phyloP scores from a whole-genome alignment of 2,113 vertebrate species.

The Pachycephala philippinensis region DNA sequence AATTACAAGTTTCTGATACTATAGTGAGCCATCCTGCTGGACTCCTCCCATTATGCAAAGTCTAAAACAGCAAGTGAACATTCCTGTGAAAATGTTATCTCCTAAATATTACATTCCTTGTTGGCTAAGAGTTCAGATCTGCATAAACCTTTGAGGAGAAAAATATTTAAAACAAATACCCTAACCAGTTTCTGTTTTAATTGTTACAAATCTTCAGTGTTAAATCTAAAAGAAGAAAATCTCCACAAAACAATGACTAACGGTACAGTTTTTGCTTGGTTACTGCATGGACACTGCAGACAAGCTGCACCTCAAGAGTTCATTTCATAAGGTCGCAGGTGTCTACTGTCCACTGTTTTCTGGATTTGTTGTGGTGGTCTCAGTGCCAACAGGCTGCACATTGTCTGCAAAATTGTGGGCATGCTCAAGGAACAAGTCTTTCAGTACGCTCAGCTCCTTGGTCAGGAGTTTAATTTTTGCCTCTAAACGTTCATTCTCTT shows the following conservation, averaged over 20 bases:
- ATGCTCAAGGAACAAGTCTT: constrained; percentile 98
- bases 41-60: background rate
- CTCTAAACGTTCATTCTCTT: constrained; percentile 97
- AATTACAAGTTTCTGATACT: background rate
- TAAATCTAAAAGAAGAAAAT: constrained; percentile 50
- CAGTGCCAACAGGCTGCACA: constrained; percentile 79
- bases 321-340: background rate
- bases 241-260: background rate
- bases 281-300: background rate
- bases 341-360: constrained; percentile 66
- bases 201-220: constrained; percentile 67
- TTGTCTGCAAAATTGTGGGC: constrained; percentile 95
- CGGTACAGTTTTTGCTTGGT: background rate
- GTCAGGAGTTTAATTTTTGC: constrained; percentile 97
- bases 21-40: background rate
- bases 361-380: constrained; percentile 62
- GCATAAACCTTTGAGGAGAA: constrained; percentile 32
- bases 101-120: background rate
- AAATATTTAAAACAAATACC: constrained; percentile 35
- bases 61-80: background rate
- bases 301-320: background rate
- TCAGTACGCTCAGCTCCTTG: constrained; percentile 96
- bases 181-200: constrained; percentile 42
- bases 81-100: constrained; percentile 27
- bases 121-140: background rate